Base-by-base conservation (phyloP, 2,888 invertebrate species). In the Pollenia labialis region DNA sequence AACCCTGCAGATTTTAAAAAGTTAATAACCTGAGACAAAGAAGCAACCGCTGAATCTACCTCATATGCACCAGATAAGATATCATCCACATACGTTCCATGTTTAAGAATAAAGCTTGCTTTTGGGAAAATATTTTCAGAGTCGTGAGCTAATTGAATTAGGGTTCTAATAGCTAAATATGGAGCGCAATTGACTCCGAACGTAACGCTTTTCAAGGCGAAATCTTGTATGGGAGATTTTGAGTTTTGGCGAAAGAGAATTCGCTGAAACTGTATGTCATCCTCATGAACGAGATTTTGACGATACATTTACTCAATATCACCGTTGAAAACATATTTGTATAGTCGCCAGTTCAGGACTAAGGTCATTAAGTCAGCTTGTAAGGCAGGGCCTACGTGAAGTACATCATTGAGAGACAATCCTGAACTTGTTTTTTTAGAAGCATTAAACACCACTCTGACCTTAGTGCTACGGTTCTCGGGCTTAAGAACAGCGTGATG, bases 241-340 rank as follows among this genome's bases (percentile, higher is more conserved):
- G 60, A 23, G 11, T 71, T 46, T 9, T 12, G 18, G 1, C 88
- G 81, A 62, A 74, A 88, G 2, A 88, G 42, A n/a, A 90, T 87
- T 10, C 87, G 46, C 42, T 89, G 88, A 56, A 77, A 88, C 14
- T 72, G 46, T 6, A 50, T 58, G 32, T 89, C 82, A 6, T 58
- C 18, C 7, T 75, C 60, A 0, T 85, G 44, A 2, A 86, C 71
- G 18, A 52, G 60, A 11, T 88, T 86, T 54, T 88, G 88, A 9
- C 88, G 85, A 16, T 88, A 88, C 85, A 87, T 87, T 18, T 89
- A 88, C 16, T 86, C 68, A 7, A 89, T 85, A 18, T 89, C 88
- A 3, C 87, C 88, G 40, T 85, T 88, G 52, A 88, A 86, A 0
- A 86, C 88, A 46, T 76, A 88, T 11, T 58, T 32, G n/a, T 72